Evolutionary conservation across 2,888 invertebrate genomes (phyloP).

Genomic region (Cryptocephalus primarius): DNA sequence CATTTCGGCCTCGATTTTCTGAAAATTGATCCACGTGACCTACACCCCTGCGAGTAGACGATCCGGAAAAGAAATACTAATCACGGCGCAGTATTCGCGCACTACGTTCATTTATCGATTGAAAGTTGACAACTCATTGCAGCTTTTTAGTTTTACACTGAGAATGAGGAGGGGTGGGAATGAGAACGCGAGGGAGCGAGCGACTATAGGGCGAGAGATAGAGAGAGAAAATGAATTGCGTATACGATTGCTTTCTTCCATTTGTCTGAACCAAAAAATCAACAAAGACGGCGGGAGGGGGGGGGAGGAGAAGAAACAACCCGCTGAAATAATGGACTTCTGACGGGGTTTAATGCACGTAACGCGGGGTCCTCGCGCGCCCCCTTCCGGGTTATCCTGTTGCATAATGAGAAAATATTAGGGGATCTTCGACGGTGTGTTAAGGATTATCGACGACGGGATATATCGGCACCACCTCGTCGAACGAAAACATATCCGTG

Average conservation of each 20-base stretch:
- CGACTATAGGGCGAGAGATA: too few species aligned
- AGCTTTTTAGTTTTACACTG: slow-evolving; percentile 28
- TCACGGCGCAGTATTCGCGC: slow-evolving; percentile 10
- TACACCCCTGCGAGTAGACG: neutral
- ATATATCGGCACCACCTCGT: too few species aligned
- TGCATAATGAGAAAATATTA: too few species aligned
- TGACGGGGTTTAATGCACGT: slow-evolving; percentile 16
- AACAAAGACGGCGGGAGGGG: too few species aligned
- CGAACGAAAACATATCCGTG: too few species aligned
- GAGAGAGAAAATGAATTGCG: slow-evolving; percentile 1
- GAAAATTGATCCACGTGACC: too few species aligned
- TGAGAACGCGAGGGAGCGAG: too few species aligned
- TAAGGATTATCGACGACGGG: too few species aligned
- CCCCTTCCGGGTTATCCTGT: too few species aligned
- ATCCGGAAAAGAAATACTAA: slow-evolving; percentile 7
- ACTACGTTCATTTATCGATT: slow-evolving; percentile 30
- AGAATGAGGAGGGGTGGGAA: slow-evolving; percentile 14
- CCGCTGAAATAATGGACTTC: slow-evolving; percentile 21
- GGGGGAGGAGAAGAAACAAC: slow-evolving; percentile 12
- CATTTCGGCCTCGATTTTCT: too few species aligned
- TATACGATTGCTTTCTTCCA: slow-evolving; percentile 24
- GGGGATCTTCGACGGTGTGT: too few species aligned
- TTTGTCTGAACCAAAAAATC: slow-evolving; percentile 8
- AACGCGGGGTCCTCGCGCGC: too few species aligned
- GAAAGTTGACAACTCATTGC: slow-evolving; percentile 30